phyloP scores from a whole-genome alignment of 2,888 invertebrate genomes.

The Erebia epiphron region DNA sequence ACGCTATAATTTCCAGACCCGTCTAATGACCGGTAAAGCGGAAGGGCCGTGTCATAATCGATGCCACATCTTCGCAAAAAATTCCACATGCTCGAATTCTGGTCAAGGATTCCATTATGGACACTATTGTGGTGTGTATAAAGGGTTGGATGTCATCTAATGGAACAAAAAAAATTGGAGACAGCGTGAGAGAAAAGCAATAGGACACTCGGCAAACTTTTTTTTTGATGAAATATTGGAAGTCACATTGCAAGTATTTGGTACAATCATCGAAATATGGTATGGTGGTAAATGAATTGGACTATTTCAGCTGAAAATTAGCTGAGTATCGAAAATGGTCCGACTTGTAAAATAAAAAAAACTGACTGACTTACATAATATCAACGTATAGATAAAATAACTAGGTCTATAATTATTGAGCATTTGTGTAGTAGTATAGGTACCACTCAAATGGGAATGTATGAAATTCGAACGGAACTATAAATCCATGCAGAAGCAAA shows the following conservation, averaged over 20 bases:
- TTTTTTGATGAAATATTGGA: conserved; percentile 20
- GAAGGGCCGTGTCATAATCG: conserved; percentile 48
- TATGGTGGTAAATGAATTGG: not conserved
- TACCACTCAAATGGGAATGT: no score
- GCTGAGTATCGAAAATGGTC: no score
- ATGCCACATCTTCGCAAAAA: conserved; percentile 12
- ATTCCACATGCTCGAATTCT: conserved; percentile 61
- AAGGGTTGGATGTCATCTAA: conserved; percentile 74
- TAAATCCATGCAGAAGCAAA: no score
- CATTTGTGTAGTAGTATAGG: no score
- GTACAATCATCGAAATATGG: not conserved
- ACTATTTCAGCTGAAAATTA: not conserved
- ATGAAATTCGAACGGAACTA: no score
- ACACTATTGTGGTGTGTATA: conserved; percentile 54
- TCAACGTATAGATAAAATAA: no score
- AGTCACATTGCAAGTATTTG: conserved; percentile 17
- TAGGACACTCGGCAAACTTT: conserved; percentile 35
- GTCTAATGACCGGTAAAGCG: conserved; percentile 46
- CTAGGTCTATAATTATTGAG: no score
- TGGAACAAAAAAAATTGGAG: conserved; percentile 56
- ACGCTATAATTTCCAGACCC: conserved; percentile 23
- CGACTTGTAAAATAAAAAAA: no score
- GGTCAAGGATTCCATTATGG: conserved; percentile 77
- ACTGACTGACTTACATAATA: no score
- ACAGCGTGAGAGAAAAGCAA: conserved; percentile 73